Percentiles rank a stretch among this genome's conserved stretches.
Evolutionary conservation across 1,140 invertebrate genomes (phyloP).

Genomic region (Prorops nasuta): DNA sequence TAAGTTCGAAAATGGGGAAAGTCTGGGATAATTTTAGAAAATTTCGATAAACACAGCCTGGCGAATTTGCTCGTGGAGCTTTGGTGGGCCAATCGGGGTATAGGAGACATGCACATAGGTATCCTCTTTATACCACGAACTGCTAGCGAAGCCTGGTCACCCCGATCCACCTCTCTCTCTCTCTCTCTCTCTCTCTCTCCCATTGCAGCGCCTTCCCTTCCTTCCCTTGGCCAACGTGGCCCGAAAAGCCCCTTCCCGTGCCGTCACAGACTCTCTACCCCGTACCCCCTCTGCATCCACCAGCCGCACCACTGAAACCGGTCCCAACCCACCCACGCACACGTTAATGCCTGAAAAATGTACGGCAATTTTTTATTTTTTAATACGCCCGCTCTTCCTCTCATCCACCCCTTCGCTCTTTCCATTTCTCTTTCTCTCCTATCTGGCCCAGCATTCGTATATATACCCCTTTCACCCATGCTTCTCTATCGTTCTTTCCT

Average conservation of each 20-base stretch:
- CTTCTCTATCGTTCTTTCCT: conserved; percentile 1
- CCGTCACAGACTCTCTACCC: neutral
- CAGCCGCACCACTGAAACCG: conserved; percentile 18
- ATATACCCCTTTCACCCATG: conserved; percentile 8
- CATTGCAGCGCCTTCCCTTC: conserved; percentile 26
- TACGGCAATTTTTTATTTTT: conserved; percentile 60
- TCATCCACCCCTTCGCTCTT: conserved; percentile 18
- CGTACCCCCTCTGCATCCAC: neutral
- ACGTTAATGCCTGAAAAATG: conserved; percentile 59
- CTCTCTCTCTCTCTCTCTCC: conserved; percentile 8
- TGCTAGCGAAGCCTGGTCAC: conserved; percentile 25
- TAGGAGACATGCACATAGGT: conserved; percentile 31
- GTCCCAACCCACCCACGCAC: conserved; percentile 39
- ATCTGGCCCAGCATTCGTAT: conserved; percentile 2
- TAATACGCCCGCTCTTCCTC: conserved; percentile 50
- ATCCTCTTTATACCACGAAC: conserved; percentile 18
- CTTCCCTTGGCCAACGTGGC: conserved; percentile 1
- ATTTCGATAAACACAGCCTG: conserved; percentile 37
- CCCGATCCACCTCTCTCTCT: conserved; percentile 14
- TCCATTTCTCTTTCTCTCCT: neutral
- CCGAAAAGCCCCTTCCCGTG: neutral
- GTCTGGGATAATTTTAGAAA: too few relatives aligned
- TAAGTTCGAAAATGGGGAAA: too few relatives aligned
- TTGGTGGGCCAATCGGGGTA: conserved; percentile 43
- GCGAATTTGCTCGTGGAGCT: conserved; percentile 44